Evolutionary conservation across 2,797 vertebrate species (phyloP), one percentile per base, ranked within the genome.

Genomic region (Tapirus indicus): DNA sequence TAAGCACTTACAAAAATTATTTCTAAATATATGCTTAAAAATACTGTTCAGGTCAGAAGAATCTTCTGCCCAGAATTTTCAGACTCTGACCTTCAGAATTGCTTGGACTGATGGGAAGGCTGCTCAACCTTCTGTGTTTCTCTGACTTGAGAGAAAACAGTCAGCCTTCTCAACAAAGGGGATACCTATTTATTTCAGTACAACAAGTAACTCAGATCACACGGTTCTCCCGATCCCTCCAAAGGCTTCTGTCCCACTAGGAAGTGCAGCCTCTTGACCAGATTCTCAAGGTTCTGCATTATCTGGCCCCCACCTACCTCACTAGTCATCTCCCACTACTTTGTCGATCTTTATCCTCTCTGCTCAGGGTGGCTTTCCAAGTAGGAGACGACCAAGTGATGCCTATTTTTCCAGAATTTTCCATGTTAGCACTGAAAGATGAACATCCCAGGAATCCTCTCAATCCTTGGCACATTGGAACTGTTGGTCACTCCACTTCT

Each of bases 1-100:
- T 79, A 49, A 95, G 38, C 38, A 49, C 21, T 90, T 84, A 86
- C 10, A 86, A 54, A 88, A 60, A 49, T 49, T 84, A 83, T 32
- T 92, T 79, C 77, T 75, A 68, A 54, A 47, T 79, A 35, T 58
- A 83, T 86, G 47, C 29, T 84, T 91, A 71, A 74, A 83, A 91
- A 92, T 52, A 12, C 64, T 16, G 13, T 79, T 49, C 32, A 58
- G 54, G 20, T 35, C 71, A 58, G 13, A 32, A 62, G 35, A 84
- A 69, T 74, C 23, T 92, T 92, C 17, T 74, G 47, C 68, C 27
- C n/a, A 44, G 68, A 35, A 49, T 68, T 77, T 95, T 95, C 69
- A 91, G 66, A 75, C 41, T n/a, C 29, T 72, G 35, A 32, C 13
- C 29, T 95, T 90, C 54, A 87, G 27, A 68, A 88, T 52, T 86